Evolutionary conservation across 1,140 invertebrate species (phyloP).

Genomic region (Bombus difficillimus): DNA sequence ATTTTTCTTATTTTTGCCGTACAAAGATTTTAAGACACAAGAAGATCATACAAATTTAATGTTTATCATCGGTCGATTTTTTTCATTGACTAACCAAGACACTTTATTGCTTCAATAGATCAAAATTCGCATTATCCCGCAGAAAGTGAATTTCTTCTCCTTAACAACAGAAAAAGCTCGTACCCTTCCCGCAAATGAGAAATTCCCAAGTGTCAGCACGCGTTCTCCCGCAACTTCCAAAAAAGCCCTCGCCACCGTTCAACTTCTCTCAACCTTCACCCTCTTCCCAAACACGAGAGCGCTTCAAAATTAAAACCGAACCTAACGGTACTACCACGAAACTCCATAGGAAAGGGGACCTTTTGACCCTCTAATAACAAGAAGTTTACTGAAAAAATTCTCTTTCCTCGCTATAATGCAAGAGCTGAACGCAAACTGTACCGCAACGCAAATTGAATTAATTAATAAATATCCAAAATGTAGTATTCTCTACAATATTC

Average conservation of each 20-base stretch:
- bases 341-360: not conserved
- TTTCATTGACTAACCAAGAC: too few relatives aligned
- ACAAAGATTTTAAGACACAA: not conserved
- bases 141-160: not conserved
- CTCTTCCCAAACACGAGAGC: not conserved
- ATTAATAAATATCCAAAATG: too few relatives aligned
- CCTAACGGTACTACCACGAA: not conserved
- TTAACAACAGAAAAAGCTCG: not conserved
- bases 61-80: too few relatives aligned
- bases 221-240: conserved; percentile 15
- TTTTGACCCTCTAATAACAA: conserved; percentile 2
- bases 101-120: not conserved
- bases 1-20: not conserved
- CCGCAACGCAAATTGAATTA: not conserved
- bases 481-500: too few relatives aligned
- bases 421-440: too few relatives aligned
- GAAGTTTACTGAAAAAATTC: not conserved
- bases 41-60: too few relatives aligned
- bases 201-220: conserved; percentile 15
- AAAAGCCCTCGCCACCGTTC: not conserved
- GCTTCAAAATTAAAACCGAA: conserved; percentile 7
- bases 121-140: not conserved
- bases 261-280: conserved; percentile 19
- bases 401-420: too few relatives aligned
- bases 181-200: not conserved